Conservation (phyloP, 2,113 vertebrate species). For the Epinephelus moara region DNA sequence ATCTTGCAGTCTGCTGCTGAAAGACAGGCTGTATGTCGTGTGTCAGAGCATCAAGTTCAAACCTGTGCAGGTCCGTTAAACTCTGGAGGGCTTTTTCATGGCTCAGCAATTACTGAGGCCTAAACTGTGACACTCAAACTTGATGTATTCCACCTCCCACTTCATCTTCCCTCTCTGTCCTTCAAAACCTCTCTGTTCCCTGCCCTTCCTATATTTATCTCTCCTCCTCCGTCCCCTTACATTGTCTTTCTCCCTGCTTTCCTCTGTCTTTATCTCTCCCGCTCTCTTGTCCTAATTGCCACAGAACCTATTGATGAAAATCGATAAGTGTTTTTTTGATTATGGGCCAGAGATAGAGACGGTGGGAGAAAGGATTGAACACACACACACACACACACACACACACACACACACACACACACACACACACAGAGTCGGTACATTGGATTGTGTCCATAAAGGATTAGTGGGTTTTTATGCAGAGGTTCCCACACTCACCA, state of each 20-base stretch:
- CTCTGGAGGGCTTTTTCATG: slow-evolving; percentile 63
- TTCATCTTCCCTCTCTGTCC: slow-evolving; percentile 54
- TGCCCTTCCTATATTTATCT: slow-evolving; percentile 50
- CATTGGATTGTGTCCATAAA: slow-evolving; percentile 29
- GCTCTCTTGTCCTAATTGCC: slow-evolving; percentile 52
- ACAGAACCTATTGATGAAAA: slow-evolving; percentile 73
- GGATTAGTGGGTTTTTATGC: slow-evolving; percentile 52
- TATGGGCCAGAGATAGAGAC: slow-evolving; percentile 54
- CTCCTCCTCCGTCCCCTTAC: slow-evolving; percentile 27
- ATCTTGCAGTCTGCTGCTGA: slow-evolving; percentile 14
- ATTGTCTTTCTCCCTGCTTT: slow-evolving; percentile 40
- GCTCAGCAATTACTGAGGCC: slow-evolving; percentile 59
- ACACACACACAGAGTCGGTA: background rate
- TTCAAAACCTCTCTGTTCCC: slow-evolving; percentile 63
- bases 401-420: too few species aligned
- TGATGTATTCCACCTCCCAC: slow-evolving; percentile 68
- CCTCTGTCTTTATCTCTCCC: slow-evolving; percentile 15
- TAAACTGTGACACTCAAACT: slow-evolving; percentile 62
- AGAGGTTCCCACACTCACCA: slow-evolving; percentile 33
- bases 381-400: background rate
- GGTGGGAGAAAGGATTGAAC: slow-evolving; percentile 42
- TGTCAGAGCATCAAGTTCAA: slow-evolving; percentile 41
- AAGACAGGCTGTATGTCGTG: slow-evolving; percentile 6
- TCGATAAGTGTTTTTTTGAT: slow-evolving; percentile 64
- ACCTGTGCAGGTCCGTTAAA: slow-evolving; percentile 50